These are phyloP conservation scores for Cotesia glomerata DNA, from an alignment of 1,140 invertebrate species.

Conservation along the genomic window DNA sequence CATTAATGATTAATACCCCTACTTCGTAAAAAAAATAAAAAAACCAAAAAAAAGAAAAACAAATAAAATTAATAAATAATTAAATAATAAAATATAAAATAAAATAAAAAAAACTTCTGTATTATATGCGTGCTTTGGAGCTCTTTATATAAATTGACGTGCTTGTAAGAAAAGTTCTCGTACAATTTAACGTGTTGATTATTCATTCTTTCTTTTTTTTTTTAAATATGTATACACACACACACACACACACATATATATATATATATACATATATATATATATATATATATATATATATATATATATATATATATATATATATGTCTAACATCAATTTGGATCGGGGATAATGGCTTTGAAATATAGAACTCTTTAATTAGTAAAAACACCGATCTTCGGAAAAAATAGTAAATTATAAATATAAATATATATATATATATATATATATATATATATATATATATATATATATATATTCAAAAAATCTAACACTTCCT, in stretches of 20 bases:
- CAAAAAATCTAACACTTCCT: conserved; percentile 1
- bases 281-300: not conserved
- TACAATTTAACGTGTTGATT: conserved; percentile 19
- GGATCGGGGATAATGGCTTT: no score
- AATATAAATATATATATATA: no score
- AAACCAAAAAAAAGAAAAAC: conserved; percentile 5
- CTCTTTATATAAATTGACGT: conserved; percentile 53
- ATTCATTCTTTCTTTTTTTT: not conserved
- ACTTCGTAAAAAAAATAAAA: not conserved
- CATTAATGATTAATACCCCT: conserved; percentile 9
- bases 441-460: no score
- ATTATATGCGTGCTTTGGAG: conserved; percentile 51
- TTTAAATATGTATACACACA: no score
- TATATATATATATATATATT: not conserved
- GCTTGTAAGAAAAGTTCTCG: conserved; percentile 41
- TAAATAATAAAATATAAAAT: no score
- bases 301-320: no score
- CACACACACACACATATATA: no score
- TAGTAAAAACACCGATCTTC: no score
- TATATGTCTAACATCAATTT: no score
- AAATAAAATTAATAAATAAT: not conserved
- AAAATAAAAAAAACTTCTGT: conserved; percentile 35
- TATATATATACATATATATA: not conserved
- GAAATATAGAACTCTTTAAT: no score
- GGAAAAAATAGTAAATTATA: no score